These are phyloP conservation scores for Falco novaeseelandiae DNA, from an alignment of 2,797 vertebrate species.

Conservation along the genomic window DNA sequence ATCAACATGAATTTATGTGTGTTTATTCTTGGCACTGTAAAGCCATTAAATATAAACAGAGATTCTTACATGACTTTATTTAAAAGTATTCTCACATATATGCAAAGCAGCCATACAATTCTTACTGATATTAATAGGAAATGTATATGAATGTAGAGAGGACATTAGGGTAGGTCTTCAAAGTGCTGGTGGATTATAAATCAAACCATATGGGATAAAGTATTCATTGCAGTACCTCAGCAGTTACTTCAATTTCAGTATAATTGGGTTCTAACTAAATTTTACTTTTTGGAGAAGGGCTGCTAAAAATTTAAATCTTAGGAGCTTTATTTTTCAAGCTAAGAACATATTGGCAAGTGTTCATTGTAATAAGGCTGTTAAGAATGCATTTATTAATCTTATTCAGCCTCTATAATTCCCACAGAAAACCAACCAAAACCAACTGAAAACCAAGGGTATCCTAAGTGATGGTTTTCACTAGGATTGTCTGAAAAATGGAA, in stretches of 20 bases:
- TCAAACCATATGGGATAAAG: neutral
- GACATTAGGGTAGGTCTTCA: neutral
- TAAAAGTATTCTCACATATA: neutral
- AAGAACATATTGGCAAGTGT: slow-evolving; percentile 15
- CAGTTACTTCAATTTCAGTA: slow-evolving; percentile 11
- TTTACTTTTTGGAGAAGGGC: slow-evolving; percentile 19
- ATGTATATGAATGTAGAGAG: neutral
- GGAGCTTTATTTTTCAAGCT: slow-evolving; percentile 34
- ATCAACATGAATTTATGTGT: neutral
- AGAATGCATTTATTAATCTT: slow-evolving; percentile 35
- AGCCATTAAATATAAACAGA: neutral
- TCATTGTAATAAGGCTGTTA: slow-evolving; percentile 3
- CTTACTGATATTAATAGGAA: neutral
- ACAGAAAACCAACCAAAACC: neutral
- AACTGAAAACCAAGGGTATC: neutral
- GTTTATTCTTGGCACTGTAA: neutral
- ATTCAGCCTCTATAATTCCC: neutral
- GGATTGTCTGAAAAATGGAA: neutral
- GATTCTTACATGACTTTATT: neutral
- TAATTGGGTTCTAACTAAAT: slow-evolving; percentile 45
- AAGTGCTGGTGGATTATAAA: neutral
- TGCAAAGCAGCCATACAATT: neutral
- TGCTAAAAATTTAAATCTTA: slow-evolving; percentile 42
- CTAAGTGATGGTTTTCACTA: neutral
- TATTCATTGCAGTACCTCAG: slow-evolving; percentile 37